Base-by-base conservation (phyloP, 1,140 invertebrate species). In the Drosophila azteca region DNA sequence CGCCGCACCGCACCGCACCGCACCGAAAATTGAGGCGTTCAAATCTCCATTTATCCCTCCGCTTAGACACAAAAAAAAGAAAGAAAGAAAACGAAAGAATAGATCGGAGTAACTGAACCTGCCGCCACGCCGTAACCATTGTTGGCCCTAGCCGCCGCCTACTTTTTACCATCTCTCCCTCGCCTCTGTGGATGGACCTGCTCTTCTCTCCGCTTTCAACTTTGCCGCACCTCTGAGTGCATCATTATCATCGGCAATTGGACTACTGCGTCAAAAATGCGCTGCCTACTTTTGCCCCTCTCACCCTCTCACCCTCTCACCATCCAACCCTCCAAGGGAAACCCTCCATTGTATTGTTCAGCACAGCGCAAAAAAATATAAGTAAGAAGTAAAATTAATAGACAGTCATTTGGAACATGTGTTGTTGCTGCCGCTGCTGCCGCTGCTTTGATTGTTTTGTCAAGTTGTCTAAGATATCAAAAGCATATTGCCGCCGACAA, bases 181-280 rank as follows among this genome's bases (percentile, higher is more conserved):
- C 26, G 26, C 31, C 4, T 1, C 6, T 8, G 6, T 11, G 15
- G 9, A 22, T 7, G 15, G 6, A 22, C 22, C 15, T 17, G 39
- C 39, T 17, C 52, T 15, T 53, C 11, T 13, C 35, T 13, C 35
- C 31, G 17, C 68, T 90, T 90, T 87, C 51, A 90, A 72, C 49
- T 90, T 39, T 65, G 76, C 87, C 87, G 87, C 61, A 58, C 6
- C 13, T 24, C 60, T 77, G 79, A 88, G 84, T 88, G 77, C 85
- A 90, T 90, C 85, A 89, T 90, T 87, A 90, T 90, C 81, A 90
- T 82, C 85, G 87, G 81, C 85, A 90, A 90, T 90, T 90, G 85
- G 85, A 90, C 85, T 90, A 90, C 85, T 90, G 81, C 87, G 80
- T 89, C 74, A 75, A 83, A 69, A 85, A 77, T 78, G 77, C 74